Percentiles rank a stretch among this genome's conserved stretches.
Conservation (phyloP, 2,113 vertebrate species). For the Sinocyclocheilus anophthalmus region DNA sequence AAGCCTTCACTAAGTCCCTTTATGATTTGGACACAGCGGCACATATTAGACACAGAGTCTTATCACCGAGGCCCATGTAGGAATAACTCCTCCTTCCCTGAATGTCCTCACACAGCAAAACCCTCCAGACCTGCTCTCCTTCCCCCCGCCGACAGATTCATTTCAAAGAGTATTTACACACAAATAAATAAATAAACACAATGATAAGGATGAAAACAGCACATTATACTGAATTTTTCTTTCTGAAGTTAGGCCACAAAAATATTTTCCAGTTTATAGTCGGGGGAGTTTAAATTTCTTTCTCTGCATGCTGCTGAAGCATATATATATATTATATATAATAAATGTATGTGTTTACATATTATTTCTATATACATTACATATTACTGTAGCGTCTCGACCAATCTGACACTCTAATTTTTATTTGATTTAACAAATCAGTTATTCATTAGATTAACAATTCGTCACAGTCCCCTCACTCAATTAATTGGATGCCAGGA, state of each 20-base stretch:
- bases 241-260: conserved; percentile 20
- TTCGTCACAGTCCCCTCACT: too few relatives aligned
- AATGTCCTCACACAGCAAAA: conserved; percentile 44
- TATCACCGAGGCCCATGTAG: conserved; percentile 45
- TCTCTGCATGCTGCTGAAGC: not conserved
- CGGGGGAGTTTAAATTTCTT: not conserved
- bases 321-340: too few relatives aligned
- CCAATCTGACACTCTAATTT: too few relatives aligned
- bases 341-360: too few relatives aligned
- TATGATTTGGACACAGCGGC: conserved; percentile 49
- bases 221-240: conserved; percentile 21
- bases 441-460: too few relatives aligned
- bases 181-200: conserved; percentile 40
- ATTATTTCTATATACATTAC: too few relatives aligned
- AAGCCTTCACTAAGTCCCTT: conserved; percentile 42
- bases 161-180: conserved; percentile 42
- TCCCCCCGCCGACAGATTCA: conserved; percentile 18
- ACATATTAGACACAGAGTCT: conserved; percentile 46
- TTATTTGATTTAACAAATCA: too few relatives aligned
- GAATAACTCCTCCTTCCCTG: conserved; percentile 23
- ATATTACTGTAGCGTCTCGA: too few relatives aligned
- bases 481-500: too few relatives aligned
- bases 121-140: conserved; percentile 20
- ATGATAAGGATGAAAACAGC: conserved; percentile 35
- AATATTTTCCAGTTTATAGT: not conserved